Percentiles rank a stretch among this genome's conserved stretches.
These are phyloP conservation scores for Doris montereyensis DNA, from an alignment of 2,888 invertebrate genomes.

Conservation along the genomic window DNA sequence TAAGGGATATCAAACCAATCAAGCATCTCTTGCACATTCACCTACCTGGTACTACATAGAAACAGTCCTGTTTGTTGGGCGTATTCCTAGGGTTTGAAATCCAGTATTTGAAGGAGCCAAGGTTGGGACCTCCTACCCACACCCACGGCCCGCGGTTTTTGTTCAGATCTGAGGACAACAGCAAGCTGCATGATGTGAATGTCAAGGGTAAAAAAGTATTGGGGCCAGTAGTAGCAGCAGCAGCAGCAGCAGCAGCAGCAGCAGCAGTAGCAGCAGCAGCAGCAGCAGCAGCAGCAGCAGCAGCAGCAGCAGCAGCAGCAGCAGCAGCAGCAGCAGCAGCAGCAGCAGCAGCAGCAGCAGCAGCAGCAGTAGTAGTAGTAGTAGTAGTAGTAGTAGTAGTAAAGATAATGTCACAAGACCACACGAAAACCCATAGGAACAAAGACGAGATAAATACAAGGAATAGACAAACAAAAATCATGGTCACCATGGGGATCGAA, in stretches of 20 bases:
- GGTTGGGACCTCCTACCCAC: background rate
- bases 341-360: too few relatives aligned
- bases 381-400: background rate
- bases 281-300: background rate
- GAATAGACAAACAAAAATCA: too few relatives aligned
- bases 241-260: conserved; percentile 21
- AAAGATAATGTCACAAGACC: too few relatives aligned
- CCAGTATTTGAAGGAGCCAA: background rate
- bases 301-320: background rate
- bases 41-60: background rate
- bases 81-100: background rate
- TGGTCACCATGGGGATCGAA: too few relatives aligned
- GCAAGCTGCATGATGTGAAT: too few relatives aligned
- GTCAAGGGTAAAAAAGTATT: too few relatives aligned
- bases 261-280: conserved; percentile 3
- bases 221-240: background rate
- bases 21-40: too few relatives aligned
- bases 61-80: background rate
- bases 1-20: too few relatives aligned
- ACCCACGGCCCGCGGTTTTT: background rate
- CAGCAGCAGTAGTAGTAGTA: background rate
- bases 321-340: background rate
- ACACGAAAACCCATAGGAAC: too few relatives aligned
- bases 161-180: background rate
- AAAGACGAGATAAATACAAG: too few relatives aligned